Base-by-base conservation (phyloP, 2,888 invertebrate species). In the Melipona beecheii region DNA sequence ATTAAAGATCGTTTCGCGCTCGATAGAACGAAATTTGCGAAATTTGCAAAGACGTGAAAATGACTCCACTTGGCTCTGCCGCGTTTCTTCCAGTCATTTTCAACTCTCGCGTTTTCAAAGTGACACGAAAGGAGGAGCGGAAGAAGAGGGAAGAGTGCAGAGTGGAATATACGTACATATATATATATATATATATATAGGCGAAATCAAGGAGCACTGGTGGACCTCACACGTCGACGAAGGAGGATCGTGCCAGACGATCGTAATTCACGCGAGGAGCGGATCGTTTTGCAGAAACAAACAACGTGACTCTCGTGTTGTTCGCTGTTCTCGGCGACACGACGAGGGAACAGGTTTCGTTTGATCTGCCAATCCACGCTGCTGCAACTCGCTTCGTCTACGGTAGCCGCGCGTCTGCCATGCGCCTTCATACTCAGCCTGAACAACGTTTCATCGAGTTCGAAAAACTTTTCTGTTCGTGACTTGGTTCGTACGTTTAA, bases 271-370 rank as follows among this genome's bases (percentile, higher is more conserved):
- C 83, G 81, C 81, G 84, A 75, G 86, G 81, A 84, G 81, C 77
- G 88, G 89, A 89, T 89, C 86, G 88, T 89, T 89, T 89, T 89
- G 89, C 90, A 88, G 89, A 89, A 89, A 89, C 89, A 89, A 89
- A 89, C 90, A 86, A 86, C 86, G 81, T 75, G 89, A 84, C 89
- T 82, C 65, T 82, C 65, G 79, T 77, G 86, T 65, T 77, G 86
- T 65, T 68, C 84, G 54, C 70, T 36, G 81, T 77, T 70, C 43
- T 43, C 78, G 54, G 75, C 81, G 81, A 83, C 84, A 85, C 75
- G 81, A 85, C 75, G 81, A 31, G 78, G 31, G 75, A 84, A 83
- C 86, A 76, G 84, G 84, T 87, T 86, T 78, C 84, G 82, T 87
- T 89, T 89, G 89, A 81, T 83, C 83, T 86, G 87, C 81, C 86